Evolutionary conservation across 2,797 vertebrate species (phyloP).

Genomic region (Myripristis murdjan): DNA sequence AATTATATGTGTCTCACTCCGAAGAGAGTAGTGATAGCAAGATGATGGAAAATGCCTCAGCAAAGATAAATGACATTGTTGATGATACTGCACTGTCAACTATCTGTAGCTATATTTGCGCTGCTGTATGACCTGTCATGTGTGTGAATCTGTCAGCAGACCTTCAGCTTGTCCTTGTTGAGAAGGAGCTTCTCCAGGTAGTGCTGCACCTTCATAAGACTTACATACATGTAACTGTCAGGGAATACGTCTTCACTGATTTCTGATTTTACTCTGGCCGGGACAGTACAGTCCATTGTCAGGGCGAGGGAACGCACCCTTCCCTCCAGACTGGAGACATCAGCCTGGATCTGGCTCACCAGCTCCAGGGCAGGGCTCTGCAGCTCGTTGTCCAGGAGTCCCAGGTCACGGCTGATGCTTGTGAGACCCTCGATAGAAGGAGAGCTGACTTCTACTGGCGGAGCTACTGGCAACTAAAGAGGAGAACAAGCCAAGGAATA

Average conservation of each 20-base stretch:
- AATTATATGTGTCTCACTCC: background rate
- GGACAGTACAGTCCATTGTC: conserved; percentile 48
- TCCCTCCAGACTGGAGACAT: conserved; percentile 69
- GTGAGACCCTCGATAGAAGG: conserved; percentile 66
- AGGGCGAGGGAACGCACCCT: conserved; percentile 49
- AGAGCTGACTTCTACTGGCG: conserved; percentile 28
- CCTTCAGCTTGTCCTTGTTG: conserved; percentile 69
- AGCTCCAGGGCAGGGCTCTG: conserved; percentile 25
- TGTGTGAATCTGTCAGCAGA: conserved; percentile 63
- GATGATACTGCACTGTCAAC: background rate
- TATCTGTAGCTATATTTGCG: background rate
- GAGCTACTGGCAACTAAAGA: conserved; percentile 41
- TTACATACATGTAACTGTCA: conserved; percentile 43
- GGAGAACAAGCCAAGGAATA: background rate
- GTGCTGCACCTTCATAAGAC: conserved; percentile 60
- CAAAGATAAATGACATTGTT: background rate
- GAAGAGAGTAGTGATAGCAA: background rate
- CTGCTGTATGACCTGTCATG: too few species aligned
- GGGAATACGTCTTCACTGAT: conserved; percentile 25
- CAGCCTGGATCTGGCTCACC: conserved; percentile 68
- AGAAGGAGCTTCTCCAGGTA: conserved; percentile 71
- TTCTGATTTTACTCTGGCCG: conserved; percentile 6
- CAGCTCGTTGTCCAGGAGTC: conserved; percentile 54
- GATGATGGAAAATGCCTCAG: background rate
- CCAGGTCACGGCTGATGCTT: conserved; percentile 61